A percentile compares a stretch with the other conserved stretches of the same genome.
These are phyloP conservation scores for Drosophila demipolita DNA, from an alignment of 2,888 invertebrate genomes.

Conservation along the genomic window DNA sequence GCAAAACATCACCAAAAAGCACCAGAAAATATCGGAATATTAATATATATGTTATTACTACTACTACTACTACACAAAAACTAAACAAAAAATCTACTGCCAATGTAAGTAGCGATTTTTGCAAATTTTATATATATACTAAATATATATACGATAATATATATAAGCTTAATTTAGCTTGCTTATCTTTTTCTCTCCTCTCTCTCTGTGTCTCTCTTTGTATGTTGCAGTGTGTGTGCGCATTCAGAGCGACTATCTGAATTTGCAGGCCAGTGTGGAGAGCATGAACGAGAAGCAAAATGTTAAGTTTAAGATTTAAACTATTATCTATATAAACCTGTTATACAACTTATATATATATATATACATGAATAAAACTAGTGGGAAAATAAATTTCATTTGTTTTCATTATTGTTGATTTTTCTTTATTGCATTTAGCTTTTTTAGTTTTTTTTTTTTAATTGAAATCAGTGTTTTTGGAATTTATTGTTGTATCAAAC, in stretches of 20 bases:
- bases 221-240: constrained; percentile 79
- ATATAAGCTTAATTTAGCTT: constrained; percentile 1
- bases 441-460: constrained; percentile 33
- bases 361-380: constrained; percentile 25
- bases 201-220: neutral
- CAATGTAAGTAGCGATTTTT: constrained; percentile 62
- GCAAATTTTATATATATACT: neutral
- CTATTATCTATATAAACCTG: constrained; percentile 25
- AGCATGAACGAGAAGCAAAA: constrained; percentile 80
- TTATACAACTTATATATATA: constrained; percentile 28
- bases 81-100: constrained; percentile 41
- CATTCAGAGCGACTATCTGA: constrained; percentile 82
- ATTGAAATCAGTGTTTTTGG: constrained; percentile 33
- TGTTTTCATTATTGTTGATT: constrained; percentile 36
- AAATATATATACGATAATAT: constrained; percentile 3
- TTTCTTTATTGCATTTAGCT: constrained; percentile 60
- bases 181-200: constrained; percentile 13
- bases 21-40: constrained; percentile 56
- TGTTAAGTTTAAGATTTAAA: constrained; percentile 75
- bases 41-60: constrained; percentile 22
- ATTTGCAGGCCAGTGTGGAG: constrained; percentile 78
- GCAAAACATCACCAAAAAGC: constrained; percentile 48
- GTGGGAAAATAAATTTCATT: constrained; percentile 29
- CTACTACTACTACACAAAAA: constrained; percentile 4
- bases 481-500: constrained; percentile 66